Conservation (phyloP, 1,140 invertebrate genomes). For the Pogonomyrmex californicus region DNA sequence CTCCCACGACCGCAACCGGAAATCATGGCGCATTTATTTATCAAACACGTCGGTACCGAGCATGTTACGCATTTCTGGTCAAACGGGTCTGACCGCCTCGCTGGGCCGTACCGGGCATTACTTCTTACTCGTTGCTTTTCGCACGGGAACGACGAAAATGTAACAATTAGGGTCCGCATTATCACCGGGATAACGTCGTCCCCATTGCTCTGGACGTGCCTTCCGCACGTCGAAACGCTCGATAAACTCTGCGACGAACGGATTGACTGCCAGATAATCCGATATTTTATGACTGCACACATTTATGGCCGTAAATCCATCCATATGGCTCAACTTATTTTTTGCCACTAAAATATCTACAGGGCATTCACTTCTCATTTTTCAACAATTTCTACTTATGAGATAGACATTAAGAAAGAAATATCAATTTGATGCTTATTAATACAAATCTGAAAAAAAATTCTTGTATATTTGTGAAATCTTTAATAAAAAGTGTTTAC, state of each 20-base stretch:
- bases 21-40: constrained; percentile 57
- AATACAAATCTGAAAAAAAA: background rate
- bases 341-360: background rate
- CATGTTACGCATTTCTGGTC: constrained; percentile 61
- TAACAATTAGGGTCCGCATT: constrained; percentile 62
- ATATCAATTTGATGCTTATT: background rate
- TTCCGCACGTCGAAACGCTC: constrained; percentile 36
- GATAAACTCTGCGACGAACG: background rate
- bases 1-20: constrained; percentile 53
- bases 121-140: constrained; percentile 12
- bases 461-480: too few relatives aligned
- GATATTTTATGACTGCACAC: background rate
- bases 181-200: constrained; percentile 38
- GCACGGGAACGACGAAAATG: constrained; percentile 46
- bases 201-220: constrained; percentile 40
- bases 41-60: constrained; percentile 24
- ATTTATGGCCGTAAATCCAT: background rate
- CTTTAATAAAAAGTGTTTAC: too few relatives aligned
- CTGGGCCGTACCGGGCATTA: constrained; percentile 10
- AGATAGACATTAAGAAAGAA: background rate
- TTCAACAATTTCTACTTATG: background rate
- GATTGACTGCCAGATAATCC: constrained; percentile 25
- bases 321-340: constrained; percentile 4
- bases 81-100: constrained; percentile 64
- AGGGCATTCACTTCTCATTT: background rate